phyloP scores from a whole-genome alignment of 2,797 vertebrate species.

The Siniperca obscura region DNA sequence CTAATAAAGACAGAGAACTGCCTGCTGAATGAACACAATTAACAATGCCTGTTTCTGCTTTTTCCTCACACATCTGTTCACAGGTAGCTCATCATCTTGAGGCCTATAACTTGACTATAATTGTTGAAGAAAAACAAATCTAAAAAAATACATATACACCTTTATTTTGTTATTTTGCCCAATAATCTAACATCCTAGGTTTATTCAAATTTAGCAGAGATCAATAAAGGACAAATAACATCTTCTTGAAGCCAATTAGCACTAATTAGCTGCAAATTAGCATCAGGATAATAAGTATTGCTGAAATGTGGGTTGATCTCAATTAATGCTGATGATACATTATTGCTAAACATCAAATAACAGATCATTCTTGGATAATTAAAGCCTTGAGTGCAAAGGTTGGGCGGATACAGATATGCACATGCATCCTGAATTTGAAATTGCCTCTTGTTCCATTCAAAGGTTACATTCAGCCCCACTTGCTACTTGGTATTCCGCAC shows the following conservation, averaged over 20 bases:
- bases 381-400: conserved; percentile 66
- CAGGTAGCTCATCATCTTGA: neutral
- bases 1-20: neutral
- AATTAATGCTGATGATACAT: conserved; percentile 70
- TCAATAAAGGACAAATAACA: conserved; percentile 47
- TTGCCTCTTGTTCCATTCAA: conserved; percentile 22
- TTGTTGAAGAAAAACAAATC: neutral
- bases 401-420: conserved; percentile 26
- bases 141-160: neutral
- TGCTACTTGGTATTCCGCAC: conserved; percentile 75
- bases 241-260: conserved; percentile 61
- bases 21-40: neutral
- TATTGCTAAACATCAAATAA: conserved; percentile 77
- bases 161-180: neutral
- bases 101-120: neutral
- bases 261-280: conserved; percentile 69
- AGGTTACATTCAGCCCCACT: conserved; percentile 49
- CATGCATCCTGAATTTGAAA: conserved; percentile 56
- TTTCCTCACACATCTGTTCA: neutral
- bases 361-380: conserved; percentile 74
- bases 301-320: conserved; percentile 64
- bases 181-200: conserved; percentile 6
- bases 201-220: conserved; percentile 25
- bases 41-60: neutral
- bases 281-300: conserved; percentile 47